Percentiles rank a stretch among this genome's conserved stretches.
These are phyloP conservation scores for Mycalesis mineus DNA, from an alignment of 2,888 invertebrate species.

Conservation along the genomic window DNA sequence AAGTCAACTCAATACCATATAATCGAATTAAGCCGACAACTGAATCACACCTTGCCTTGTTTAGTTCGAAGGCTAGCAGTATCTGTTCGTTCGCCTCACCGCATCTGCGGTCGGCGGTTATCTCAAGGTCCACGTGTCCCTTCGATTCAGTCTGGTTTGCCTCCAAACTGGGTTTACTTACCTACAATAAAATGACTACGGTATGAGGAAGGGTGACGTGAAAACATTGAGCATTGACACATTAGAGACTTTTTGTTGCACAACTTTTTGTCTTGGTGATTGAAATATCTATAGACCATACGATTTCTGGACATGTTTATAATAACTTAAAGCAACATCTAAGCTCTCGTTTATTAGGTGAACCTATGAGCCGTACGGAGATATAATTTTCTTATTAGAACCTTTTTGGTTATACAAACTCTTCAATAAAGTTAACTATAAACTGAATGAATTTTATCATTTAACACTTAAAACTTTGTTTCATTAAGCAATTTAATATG, in stretches of 20 bases:
- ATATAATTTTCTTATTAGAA: too few species aligned
- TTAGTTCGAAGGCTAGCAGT: constrained; percentile 50
- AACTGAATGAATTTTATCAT: too few species aligned
- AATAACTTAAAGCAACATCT: too few species aligned
- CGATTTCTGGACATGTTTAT: too few species aligned
- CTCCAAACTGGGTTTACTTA: constrained; percentile 42
- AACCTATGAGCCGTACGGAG: too few species aligned
- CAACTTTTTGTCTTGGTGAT: too few species aligned
- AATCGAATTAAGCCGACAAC: constrained; percentile 10
- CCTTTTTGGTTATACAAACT: too few species aligned
- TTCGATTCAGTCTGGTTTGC: constrained; percentile 60
- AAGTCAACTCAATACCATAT: background rate
- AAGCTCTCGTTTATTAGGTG: too few species aligned
- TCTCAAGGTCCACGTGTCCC: constrained; percentile 62
- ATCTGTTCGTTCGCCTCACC: constrained; percentile 42
- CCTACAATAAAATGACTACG: constrained; percentile 36
- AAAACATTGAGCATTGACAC: background rate
- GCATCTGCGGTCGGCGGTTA: constrained; percentile 48
- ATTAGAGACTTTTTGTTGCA: background rate
- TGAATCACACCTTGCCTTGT: constrained; percentile 44
- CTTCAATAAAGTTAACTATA: too few species aligned
- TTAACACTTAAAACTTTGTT: too few species aligned
- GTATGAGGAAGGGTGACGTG: constrained; percentile 46
- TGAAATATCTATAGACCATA: too few species aligned
- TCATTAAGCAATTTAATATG: too few species aligned